Conservation (phyloP, 2,888 invertebrate species). For the Creontiades dilutus region DNA sequence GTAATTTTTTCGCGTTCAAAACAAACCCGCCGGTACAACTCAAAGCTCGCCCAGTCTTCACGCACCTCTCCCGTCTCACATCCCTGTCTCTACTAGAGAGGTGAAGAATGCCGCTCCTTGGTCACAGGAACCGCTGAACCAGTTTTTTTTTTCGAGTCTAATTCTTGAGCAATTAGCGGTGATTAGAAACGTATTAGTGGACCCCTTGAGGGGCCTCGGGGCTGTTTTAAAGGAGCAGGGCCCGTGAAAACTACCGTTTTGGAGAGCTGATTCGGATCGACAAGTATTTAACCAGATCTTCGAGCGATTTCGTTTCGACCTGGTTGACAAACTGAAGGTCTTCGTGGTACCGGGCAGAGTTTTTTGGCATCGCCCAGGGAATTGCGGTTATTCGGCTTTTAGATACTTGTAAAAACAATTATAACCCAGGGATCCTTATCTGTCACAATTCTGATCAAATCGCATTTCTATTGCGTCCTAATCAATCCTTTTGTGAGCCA, state of each 20-base stretch:
- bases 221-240: slow-evolving; percentile 8
- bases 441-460: too few species aligned
- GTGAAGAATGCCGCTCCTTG: slow-evolving; percentile 58
- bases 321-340: not conserved
- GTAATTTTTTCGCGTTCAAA: not conserved
- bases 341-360: not conserved
- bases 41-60: not conserved
- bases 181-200: slow-evolving; percentile 63
- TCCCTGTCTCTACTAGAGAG: not conserved
- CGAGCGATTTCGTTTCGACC: not conserved
- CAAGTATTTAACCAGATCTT: slow-evolving; percentile 1
- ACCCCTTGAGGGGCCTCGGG: not conserved
- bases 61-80: not conserved
- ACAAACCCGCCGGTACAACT: not conserved
- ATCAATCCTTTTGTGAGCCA: too few species aligned
- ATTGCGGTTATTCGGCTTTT: too few species aligned
- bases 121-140: slow-evolving; percentile 33
- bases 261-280: not conserved
- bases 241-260: slow-evolving; percentile 57
- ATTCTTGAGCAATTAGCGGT: slow-evolving; percentile 67
- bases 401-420: too few species aligned
- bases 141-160: slow-evolving; percentile 51
- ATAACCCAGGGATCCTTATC: too few species aligned
- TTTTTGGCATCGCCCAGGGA: not conserved
- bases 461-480: too few species aligned